Base-by-base conservation (phyloP, 2,113 vertebrate genomes). In the Anthoscopus minutus region DNA sequence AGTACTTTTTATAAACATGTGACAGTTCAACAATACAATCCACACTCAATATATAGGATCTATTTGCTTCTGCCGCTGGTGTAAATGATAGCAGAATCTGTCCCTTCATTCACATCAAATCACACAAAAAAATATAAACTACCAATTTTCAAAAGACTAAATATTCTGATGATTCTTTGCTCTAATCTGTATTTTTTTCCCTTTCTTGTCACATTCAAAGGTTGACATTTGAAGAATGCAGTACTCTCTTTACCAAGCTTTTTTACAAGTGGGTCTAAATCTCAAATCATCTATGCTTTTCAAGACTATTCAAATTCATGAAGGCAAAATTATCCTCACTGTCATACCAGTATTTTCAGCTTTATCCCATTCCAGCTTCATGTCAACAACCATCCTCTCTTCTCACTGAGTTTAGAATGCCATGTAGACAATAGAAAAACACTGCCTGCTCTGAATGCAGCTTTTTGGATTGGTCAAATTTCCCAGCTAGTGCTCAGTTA, bases 241-340 rank as follows among this genome's bases (percentile, higher is more conserved):
- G 62, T 48, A 91, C 70, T 95, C 58, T 89, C 81, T 94, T 94
- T 76, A 88, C 66, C 42, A 85, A 53, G 91, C 50, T 84, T 94
- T 94, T 94, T 85, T 12, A 77, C 94, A 91, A 89, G 73, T 80
- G 38, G 89, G 62, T 94, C 95, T 91, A 94, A 96, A 82, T 82
- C 94, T 96, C 74, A 96, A 89, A 87, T 93, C 90, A 92, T 83
- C 91, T 94, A 21, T 65, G 84, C 93, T 89, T 92, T 96, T 97
- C 87, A 94, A 91, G 84, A 94, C 95, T 94, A 94, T 94, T 96
- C 94, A 94, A 94, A 97, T 87, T 95, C 81, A 91, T 83, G 87
- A 95, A 91, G 85, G 73, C 91, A 96, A 95, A 96, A 96, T 95
- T 95, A 97, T 95, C 92, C 62, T 97, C 70, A 80, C 94, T 97